Conservation (phyloP, 2,888 invertebrate species). For the Ichneumoninae sp. region DNA sequence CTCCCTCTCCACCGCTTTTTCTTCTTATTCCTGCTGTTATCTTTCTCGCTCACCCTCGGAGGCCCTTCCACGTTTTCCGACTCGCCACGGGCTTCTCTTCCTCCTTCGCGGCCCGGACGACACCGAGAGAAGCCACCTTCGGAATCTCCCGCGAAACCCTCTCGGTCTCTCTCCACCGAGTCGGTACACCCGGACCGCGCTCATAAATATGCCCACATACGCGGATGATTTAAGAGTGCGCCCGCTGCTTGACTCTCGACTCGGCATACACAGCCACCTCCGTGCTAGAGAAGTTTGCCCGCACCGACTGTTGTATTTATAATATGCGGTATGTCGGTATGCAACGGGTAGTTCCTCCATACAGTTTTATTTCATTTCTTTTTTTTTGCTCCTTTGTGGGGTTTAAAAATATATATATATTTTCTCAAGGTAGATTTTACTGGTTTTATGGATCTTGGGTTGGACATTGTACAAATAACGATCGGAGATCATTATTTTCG, state of each 20-base stretch:
- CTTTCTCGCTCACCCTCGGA: constrained; percentile 4
- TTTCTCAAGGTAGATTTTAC: background rate
- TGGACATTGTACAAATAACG: constrained; percentile 30
- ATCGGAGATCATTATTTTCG: constrained; percentile 41
- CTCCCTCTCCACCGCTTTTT: constrained; percentile 5
- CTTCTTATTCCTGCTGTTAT: constrained; percentile 10
- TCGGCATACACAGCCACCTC: background rate
- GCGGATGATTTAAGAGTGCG: constrained; percentile 68
- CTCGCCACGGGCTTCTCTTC: constrained; percentile 5
- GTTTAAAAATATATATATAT: background rate
- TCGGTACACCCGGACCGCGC: constrained; percentile 49
- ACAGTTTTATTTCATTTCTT: background rate
- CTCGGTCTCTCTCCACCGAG: background rate
- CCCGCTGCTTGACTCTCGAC: constrained; percentile 62
- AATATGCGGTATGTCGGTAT: constrained; percentile 23
- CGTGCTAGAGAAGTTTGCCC: constrained; percentile 6
- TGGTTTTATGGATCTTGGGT: constrained; percentile 18
- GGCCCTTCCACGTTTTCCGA: constrained; percentile 31
- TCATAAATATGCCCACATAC: constrained; percentile 70
- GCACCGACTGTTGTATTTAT: constrained; percentile 29
- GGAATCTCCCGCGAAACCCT: constrained; percentile 38
- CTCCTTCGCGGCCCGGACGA: constrained; percentile 37
- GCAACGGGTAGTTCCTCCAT: constrained; percentile 6
- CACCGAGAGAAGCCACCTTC: constrained; percentile 24
- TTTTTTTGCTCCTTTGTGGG: background rate